phyloP scores from a whole-genome alignment of 2,888 invertebrate genomes.

The Xestia sexstrigata region DNA sequence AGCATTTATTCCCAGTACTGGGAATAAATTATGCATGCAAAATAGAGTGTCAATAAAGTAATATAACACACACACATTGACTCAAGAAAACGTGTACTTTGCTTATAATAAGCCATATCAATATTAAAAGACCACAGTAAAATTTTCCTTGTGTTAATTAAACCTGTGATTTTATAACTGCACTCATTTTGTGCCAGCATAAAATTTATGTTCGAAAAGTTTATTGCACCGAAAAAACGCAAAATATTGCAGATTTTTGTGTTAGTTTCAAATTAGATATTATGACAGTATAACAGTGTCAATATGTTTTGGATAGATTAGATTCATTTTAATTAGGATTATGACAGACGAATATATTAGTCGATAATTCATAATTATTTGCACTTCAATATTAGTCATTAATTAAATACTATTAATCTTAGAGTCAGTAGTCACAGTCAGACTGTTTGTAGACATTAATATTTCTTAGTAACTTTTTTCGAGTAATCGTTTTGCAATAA shows the following conservation, averaged over 20 bases:
- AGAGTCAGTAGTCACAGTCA: background rate
- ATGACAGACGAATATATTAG: background rate
- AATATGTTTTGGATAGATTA: background rate
- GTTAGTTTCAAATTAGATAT: background rate
- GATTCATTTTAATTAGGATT: constrained; percentile 8
- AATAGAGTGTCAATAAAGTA: constrained; percentile 52
- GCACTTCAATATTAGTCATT: constrained; percentile 10
- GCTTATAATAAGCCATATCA: constrained; percentile 47
- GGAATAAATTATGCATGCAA: constrained; percentile 29
- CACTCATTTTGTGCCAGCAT: background rate
- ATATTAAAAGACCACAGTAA: constrained; percentile 22
- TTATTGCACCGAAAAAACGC: background rate
- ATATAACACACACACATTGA: constrained; percentile 50
- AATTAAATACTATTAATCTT: background rate
- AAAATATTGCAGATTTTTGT: background rate
- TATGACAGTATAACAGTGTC: background rate
- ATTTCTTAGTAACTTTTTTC: background rate
- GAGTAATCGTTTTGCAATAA: background rate
- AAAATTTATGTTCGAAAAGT: background rate
- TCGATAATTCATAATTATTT: background rate
- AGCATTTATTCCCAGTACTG: constrained; percentile 11
- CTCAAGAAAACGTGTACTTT: constrained; percentile 56
- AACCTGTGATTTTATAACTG: constrained; percentile 18
- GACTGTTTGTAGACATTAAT: background rate
- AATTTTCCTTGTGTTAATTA: constrained; percentile 30